Base-by-base conservation (phyloP, 2,797 vertebrate species). In the Clarias laeviceps region DNA sequence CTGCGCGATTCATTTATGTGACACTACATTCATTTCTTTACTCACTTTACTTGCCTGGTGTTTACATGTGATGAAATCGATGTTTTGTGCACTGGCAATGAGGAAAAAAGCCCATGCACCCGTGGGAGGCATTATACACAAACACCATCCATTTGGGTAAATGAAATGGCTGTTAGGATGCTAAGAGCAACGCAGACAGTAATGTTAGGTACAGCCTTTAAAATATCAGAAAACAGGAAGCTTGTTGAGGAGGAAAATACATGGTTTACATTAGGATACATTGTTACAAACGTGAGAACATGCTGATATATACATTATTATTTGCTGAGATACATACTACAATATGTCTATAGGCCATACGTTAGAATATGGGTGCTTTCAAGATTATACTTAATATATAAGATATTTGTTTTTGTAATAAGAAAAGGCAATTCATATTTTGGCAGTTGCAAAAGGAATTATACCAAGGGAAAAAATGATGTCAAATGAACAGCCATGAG, bases 91-190 rank as follows among this genome's bases (percentile, higher is more conserved):
- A 77, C 91, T 88, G 91, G 91, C 87, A 90, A 61, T 90, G 88
- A 87, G 87, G 86, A 68, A 87, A 89, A 77, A 77, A 77, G 72
- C n/a, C 87, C 90, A 70, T 87, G 81, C 62, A 85, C 91, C 91
- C 88, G 80, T 54, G 91, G 92, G 93, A 92, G 88, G 83, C 87
- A 86, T 92, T 92, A 89, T 84, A 90, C 89, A 37, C 86, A 88
- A 90, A 90, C 82, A 86, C 87, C 88, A 84, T 93, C 92, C 91
- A 92, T 94, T 94, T 93, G 93, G 90, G 92, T 90, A 93, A 95
- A 94, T 95, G 90, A 95, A 95, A 94, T 93, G 94, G 87, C 86
- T 89, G 91, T 87, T 88, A 91, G 82, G 89, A 91, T 85, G 74
- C 59, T 68, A 83, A 85, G 78, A 87, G 76, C 68, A 80, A n/a